A percentile compares a stretch with the other conserved stretches of the same genome.
Evolutionary conservation across 2,113 vertebrate genomes (phyloP).

Genomic region (Nannobrachium achirus): DNA sequence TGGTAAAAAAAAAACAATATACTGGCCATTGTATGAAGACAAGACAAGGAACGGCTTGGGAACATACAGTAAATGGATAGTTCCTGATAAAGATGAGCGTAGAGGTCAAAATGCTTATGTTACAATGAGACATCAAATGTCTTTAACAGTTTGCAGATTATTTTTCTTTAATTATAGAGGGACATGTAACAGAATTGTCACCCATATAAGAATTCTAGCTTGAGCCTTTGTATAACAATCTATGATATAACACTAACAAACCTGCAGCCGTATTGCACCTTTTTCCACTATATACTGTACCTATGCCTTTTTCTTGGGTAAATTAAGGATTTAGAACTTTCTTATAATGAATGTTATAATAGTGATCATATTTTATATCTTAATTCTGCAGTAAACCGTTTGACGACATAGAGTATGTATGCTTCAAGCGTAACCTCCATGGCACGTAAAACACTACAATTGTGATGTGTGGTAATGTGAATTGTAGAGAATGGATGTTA

Average conservation of each 20-base stretch:
- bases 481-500: slow-evolving; percentile 9
- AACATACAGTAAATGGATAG: background rate
- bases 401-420: slow-evolving; percentile 7
- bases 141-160: slow-evolving; percentile 15
- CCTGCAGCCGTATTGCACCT: slow-evolving; percentile 49
- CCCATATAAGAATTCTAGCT: slow-evolving; percentile 44
- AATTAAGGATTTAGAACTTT: slow-evolving; percentile 43
- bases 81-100: too few relatives aligned
- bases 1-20: background rate
- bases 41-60: background rate
- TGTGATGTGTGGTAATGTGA: background rate
- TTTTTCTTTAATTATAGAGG: slow-evolving; percentile 24
- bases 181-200: slow-evolving; percentile 21
- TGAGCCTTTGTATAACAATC: slow-evolving; percentile 55
- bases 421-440: slow-evolving; percentile 27
- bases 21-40: background rate
- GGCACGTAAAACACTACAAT: background rate
- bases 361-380: slow-evolving; percentile 32
- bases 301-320: slow-evolving; percentile 47
- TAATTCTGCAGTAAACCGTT: background rate
- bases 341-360: slow-evolving; percentile 49
- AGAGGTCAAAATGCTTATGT: too few relatives aligned
- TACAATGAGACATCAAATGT: background rate
- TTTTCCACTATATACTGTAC: slow-evolving; percentile 42
- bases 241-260: slow-evolving; percentile 44